Base-by-base conservation (phyloP, 2,113 vertebrate species). In the Etheostoma cragini region DNA sequence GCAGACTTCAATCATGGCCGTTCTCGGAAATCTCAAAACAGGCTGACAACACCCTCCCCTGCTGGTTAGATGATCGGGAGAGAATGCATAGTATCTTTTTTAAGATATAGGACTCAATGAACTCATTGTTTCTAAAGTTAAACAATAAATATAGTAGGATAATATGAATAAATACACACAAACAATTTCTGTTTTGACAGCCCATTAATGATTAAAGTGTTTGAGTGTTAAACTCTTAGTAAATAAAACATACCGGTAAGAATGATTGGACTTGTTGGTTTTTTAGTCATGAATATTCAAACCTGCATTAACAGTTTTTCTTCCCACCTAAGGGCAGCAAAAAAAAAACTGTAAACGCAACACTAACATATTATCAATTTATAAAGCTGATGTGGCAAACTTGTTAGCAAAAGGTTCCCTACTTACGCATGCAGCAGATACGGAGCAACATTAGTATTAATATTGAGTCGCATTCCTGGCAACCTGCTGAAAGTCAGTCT, bases 1-100 rank as follows among this genome's bases (percentile, higher is more conserved):
- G 64, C 65, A 80, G 38, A 83, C 83, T 86, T 82, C 63, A 60
- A 78, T 89, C 88, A 87, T 38, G 35, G 30, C 66, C 52, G 0
- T 45, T 65, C 35, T 15, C 30, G 57, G 67, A 85, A 56, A 15
- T 64, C 79, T 72, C 6, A 1, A 45, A 77, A 62, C 61, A n/a
- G 52, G n/a, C 21, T 69, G 33, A 4, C 57, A 70, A 26, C 35
- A 47, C 14, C 56, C 47, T 76, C 49, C 42, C 56, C 46, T 60
- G 54, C 72, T 50, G 72, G 52, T 49, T 38, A 35, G 19, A 53
- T 68, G 12, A 75, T 60, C 67, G 8, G 45, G 8, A 33, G 17
- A 69, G 19, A 50, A 35, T 1, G 0, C 0, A 35, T 8, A 13
- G 22, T 42, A 50, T 12, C 19, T 68, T 49, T 49, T 52, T 64